Percentiles rank a stretch among this genome's conserved stretches.
These are phyloP conservation scores for Hymenochirus boettgeri DNA, from an alignment of 2,113 vertebrate species.

Conservation along the genomic window DNA sequence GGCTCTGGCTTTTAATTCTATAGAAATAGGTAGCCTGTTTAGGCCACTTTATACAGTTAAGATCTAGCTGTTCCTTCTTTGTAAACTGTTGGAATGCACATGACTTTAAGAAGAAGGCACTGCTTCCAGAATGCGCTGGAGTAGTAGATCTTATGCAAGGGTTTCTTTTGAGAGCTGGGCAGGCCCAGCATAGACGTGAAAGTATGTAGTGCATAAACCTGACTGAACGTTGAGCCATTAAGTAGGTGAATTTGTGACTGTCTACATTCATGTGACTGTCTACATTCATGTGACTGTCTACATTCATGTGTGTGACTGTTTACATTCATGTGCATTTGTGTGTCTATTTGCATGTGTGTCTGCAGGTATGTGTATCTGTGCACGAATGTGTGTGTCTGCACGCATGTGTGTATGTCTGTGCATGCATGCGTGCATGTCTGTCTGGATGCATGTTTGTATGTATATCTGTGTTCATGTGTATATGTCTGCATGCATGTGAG, in stretches of 20 bases:
- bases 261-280: no score
- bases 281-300: no score
- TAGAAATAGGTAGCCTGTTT: constrained; percentile 56
- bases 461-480: no score
- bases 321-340: no score
- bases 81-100: constrained; percentile 54
- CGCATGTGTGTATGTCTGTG: no score
- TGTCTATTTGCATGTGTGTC: no score
- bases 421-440: no score
- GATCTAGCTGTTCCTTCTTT: constrained; percentile 56
- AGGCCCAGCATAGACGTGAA: constrained; percentile 69
- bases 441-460: no score
- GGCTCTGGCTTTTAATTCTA: constrained; percentile 53
- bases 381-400: no score
- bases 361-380: no score
- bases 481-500: no score
- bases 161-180: constrained; percentile 67
- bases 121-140: constrained; percentile 38
- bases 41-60: constrained; percentile 59
- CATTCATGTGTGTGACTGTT: no score
- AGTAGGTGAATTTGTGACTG: constrained; percentile 42
- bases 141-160: constrained; percentile 57
- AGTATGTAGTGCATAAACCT: constrained; percentile 40
- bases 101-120: constrained; percentile 55
- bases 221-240: constrained; percentile 34